Base-by-base conservation (phyloP, 2,113 vertebrate genomes). In the rat (Rattus norvegicus) region DNA sequence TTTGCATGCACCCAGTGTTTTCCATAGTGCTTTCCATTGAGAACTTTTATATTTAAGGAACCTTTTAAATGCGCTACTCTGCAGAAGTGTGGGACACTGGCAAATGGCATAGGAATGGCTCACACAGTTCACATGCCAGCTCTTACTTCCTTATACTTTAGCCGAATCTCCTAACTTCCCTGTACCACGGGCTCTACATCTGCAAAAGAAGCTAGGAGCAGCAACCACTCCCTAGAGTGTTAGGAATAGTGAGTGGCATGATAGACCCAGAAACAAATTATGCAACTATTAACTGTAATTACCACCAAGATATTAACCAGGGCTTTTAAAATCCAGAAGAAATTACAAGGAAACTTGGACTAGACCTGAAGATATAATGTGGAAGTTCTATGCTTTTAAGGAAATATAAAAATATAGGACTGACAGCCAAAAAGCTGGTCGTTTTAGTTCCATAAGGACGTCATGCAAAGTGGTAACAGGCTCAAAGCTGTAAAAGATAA, bases 31-130 rank as follows among this genome's bases (percentile, higher is more conserved):
- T 20, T 93, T 75, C 49, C 28, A 75, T 47, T 86, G 79, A 43
- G 54, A 75, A 26, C 20, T 17, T 67, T 20, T 36, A 24, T 63
- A 77, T 72, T 70, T 39, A 72, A 49, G 72, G 65, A 20, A 54
- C 1, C 2, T 73, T 43, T 43, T 69, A 69, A 65, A 69, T 52
- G 93, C 75, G 79, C 7, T 69, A 63, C 47, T 52, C 49, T 20
- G 24, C 61, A 10, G 20, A 80, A 19, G 13, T 63, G 1, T 4
- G 2, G 2, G 14, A 36, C 33, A 6, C 5, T 16, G 5, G 1
- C 1, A 0, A 49, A 54, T 4, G 72, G 0, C 26, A 47, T 11
- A 47, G 14, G 39, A 65, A 16, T 47, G 7, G 61, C 2, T 13
- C 47, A 8, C 24, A 49, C 33, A 6, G 36, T 84, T 92, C 69